Conservation (phyloP, 2,113 vertebrate species). For the Ovis canadensis region DNA sequence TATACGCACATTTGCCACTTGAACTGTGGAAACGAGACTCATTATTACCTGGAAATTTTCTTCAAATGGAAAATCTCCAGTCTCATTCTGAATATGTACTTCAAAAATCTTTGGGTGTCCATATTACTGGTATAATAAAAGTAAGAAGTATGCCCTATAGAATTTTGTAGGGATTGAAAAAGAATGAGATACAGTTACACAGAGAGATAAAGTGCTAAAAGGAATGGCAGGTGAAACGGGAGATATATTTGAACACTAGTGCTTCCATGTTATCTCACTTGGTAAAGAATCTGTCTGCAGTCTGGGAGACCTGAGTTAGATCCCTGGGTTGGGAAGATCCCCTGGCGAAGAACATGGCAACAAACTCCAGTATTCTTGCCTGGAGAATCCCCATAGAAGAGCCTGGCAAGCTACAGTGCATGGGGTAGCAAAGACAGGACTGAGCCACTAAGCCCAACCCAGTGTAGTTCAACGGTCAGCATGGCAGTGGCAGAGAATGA, state of each 20-base stretch:
- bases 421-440: not conserved
- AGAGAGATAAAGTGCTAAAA: not conserved
- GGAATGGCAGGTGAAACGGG: not conserved
- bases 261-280: not conserved
- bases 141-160: not conserved
- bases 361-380: not conserved
- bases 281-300: not conserved
- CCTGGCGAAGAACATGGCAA: not conserved
- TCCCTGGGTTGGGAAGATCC: not conserved
- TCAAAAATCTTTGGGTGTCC: not conserved
- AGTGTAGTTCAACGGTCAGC: not conserved
- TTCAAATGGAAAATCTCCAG: not conserved
- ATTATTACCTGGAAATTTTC: not conserved
- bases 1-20: not conserved
- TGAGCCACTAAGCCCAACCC: not conserved
- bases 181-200: not conserved
- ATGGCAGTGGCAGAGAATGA: rapidly evolving
- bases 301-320: not conserved
- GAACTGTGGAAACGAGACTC: not conserved
- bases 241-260: not conserved
- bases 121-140: not conserved
- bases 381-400: not conserved
- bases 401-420: not conserved
- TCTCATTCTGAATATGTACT: not conserved
- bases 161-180: not conserved